Evolutionary conservation across 1,140 invertebrate species (phyloP).

Genomic region (Brachionus manjavacas): DNA sequence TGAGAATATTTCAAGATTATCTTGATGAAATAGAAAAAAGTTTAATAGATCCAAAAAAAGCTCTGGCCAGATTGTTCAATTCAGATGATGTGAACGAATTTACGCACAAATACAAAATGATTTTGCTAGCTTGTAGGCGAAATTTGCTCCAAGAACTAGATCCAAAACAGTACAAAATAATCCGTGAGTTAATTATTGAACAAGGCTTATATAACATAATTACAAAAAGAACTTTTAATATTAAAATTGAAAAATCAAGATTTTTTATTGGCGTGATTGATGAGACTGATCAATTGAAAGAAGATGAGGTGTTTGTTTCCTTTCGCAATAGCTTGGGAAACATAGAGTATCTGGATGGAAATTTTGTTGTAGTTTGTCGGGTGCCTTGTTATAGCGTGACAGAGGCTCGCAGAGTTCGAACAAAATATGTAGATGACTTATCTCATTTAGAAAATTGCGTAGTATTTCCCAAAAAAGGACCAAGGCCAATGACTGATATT

Average conservation of each 20-base stretch:
- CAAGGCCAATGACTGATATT: constrained; percentile 57
- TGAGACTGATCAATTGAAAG: background rate
- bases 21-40: background rate
- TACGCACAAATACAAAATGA: background rate
- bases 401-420: constrained; percentile 54
- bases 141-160: background rate
- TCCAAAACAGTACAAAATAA: background rate
- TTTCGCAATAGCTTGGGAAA: background rate
- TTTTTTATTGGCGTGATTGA: background rate
- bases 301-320: constrained; percentile 21
- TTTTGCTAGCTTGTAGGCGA: constrained; percentile 7
- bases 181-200: background rate
- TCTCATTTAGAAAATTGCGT: constrained; percentile 55
- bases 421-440: constrained; percentile 51
- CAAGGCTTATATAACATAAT: background rate
- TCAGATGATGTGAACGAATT: background rate
- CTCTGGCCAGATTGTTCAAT: background rate
- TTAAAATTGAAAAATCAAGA: constrained; percentile 1
- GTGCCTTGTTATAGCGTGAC: constrained; percentile 56
- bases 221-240: background rate
- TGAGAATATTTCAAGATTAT: background rate
- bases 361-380: constrained; percentile 48
- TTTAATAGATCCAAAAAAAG: constrained; percentile 9
- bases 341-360: background rate
- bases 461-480: constrained; percentile 55